Base-by-base conservation (phyloP, 2,797 vertebrate genomes). In the Melanotaenia parkinsoni region DNA sequence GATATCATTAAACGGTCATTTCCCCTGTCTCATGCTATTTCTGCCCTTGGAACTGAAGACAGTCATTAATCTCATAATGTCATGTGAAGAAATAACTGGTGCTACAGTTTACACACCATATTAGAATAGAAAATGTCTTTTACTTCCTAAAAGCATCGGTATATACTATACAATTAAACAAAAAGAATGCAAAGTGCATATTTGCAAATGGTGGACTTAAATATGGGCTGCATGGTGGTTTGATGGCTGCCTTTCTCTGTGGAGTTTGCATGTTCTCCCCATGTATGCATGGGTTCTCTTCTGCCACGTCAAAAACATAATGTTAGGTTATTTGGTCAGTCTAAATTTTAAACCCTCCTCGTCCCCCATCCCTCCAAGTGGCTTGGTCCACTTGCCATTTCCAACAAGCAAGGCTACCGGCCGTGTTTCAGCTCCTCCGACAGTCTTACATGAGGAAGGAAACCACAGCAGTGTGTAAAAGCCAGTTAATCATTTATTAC, bases 1-100 rank as follows among this genome's bases (percentile, higher is more conserved):
- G 43, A 58, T 22, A 20, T 35, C 14, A 61, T 35, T 24, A 11
- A 66, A 53, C 47, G 18, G 50, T 61, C 3, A 45, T 50, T 33
- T 50, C 32, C 51, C 32, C 18, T 54, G 18, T 13, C 20, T 58
- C 30, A 3, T 10, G 0, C 37, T 57, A 28, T 37, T 65, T 56
- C 47, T 33, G 77, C 35, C 62, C 67, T 47, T 53, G 38, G 35
- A 6, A 2, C 33, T n/a, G n/a, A 33, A 70, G 53, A 68, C 53
- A 56, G 35, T 64, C 66, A 58, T 65, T 51, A 57, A 7, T 64
- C n/a, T 70, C 67, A 16, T 26, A 0, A 33, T 43, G 28, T 30
- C 16, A 65, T 71, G 60, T 58, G 72, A 72, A 63, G 62, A 61
- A 82, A 70, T 56, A 70, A 61, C 24, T 24, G 67, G 22, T 13